Evolutionary conservation across 2,113 vertebrate species (phyloP).

Genomic region (Micromys minutus): DNA sequence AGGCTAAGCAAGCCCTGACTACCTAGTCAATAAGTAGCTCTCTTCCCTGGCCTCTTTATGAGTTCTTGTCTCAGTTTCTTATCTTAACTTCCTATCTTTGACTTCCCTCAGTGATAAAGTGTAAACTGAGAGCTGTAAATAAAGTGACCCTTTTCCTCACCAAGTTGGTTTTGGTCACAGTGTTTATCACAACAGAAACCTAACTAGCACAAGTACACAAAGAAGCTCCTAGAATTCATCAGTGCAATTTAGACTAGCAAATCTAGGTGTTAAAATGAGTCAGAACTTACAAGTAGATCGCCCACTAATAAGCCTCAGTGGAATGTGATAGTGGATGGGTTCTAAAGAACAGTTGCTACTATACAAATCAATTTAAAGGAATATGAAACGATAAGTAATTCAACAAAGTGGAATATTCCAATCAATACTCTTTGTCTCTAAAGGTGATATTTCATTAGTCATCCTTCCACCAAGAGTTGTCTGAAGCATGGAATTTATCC

Average conservation of each 20-base stretch:
- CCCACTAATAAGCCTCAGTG: neutral
- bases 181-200: neutral
- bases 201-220: neutral
- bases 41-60: neutral
- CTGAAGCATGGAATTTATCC: neutral
- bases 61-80: neutral
- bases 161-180: neutral
- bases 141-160: neutral
- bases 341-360: neutral
- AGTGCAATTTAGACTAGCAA: neutral
- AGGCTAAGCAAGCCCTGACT: neutral
- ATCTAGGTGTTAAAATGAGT: neutral
- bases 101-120: neutral
- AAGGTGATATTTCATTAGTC: neutral
- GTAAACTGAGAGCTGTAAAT: neutral
- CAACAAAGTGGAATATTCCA: neutral
- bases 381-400: neutral
- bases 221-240: neutral
- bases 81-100: neutral
- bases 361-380: neutral
- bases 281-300: neutral
- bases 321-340: neutral
- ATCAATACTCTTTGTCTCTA: neutral
- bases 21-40: neutral
- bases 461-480: neutral